These are phyloP conservation scores for Ophiothrix spiculata DNA, from an alignment of 35 echinoderm and acorn worm species.

Conservation along the genomic window DNA sequence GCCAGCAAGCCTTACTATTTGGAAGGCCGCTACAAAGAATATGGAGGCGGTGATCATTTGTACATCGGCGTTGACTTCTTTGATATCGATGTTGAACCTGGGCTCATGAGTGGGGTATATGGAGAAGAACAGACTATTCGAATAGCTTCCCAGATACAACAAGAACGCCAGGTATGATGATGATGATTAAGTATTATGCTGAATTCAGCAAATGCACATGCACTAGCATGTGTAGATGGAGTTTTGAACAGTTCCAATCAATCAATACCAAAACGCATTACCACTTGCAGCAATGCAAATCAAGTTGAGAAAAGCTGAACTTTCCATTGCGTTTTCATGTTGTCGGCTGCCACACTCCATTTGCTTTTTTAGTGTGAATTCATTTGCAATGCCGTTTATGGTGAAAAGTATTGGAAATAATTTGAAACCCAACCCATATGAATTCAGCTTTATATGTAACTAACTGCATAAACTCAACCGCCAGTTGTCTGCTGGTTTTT, in stretches of 20 bases:
- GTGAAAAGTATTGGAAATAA: too few species aligned
- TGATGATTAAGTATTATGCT: too few species aligned
- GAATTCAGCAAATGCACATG: background rate
- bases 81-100: background rate
- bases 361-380: too few species aligned
- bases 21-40: slow-evolving; percentile 25
- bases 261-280: too few species aligned
- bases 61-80: slow-evolving; percentile 33
- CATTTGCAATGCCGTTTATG: too few species aligned
- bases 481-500: background rate
- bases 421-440: background rate
- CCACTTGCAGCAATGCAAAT: too few species aligned
- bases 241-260: too few species aligned
- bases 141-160: background rate
- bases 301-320: too few species aligned
- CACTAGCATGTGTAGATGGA: background rate
- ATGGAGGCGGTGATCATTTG: slow-evolving; percentile 1
- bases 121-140: slow-evolving; percentile 33
- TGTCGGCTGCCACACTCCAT: too few species aligned
- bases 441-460: background rate
- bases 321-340: too few species aligned
- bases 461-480: background rate
- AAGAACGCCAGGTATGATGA: slow-evolving; percentile 32
- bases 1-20: slow-evolving; percentile 19
- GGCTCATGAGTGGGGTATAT: background rate